These are phyloP conservation scores for Caenorhabditis sulstoni DNA, from an alignment of 2,888 invertebrate genomes.

Conservation along the genomic window DNA sequence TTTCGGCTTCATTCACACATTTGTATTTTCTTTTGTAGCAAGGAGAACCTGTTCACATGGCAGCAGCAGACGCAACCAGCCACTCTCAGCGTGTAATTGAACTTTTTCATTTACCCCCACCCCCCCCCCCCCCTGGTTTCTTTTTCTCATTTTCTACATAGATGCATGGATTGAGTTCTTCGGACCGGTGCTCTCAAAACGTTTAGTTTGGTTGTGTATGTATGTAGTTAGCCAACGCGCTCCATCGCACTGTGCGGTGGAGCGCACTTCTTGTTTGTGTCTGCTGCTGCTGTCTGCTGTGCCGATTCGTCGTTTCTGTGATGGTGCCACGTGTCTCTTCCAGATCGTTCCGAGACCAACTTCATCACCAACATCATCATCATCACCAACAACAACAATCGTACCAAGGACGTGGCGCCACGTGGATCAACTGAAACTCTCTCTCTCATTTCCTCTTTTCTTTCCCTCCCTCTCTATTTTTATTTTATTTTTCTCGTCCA, in stretches of 20 bases:
- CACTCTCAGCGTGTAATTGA: conserved; percentile 70
- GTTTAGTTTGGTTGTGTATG: no score
- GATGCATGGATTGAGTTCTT: no score
- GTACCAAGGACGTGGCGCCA: conserved; percentile 26
- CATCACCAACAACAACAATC: conserved; percentile 20
- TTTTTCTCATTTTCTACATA: conserved; percentile 26
- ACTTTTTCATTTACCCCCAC: no score
- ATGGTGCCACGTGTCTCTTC: conserved; percentile 24
- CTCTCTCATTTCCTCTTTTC: neutral
- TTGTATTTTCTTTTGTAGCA: conserved; percentile 63
- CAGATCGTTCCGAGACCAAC: conserved; percentile 36
- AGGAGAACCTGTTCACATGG: conserved; percentile 71
- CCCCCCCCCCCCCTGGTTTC: conserved; percentile 38
- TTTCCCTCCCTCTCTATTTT: conserved; percentile 1
- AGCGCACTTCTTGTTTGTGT: conserved; percentile 42
- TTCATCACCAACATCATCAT: conserved; percentile 27
- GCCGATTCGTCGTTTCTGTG: conserved; percentile 22
- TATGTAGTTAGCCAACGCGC: no score
- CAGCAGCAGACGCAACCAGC: conserved; percentile 66
- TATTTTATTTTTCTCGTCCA: no score
- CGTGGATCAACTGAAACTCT: conserved; percentile 51
- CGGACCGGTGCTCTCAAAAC: conserved; percentile 44
- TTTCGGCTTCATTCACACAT: neutral
- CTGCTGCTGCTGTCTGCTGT: conserved; percentile 29
- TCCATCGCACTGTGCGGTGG: neutral